Evolutionary conservation across 2,797 vertebrate species (phyloP).

Genomic region (Gobio occitaniae): DNA sequence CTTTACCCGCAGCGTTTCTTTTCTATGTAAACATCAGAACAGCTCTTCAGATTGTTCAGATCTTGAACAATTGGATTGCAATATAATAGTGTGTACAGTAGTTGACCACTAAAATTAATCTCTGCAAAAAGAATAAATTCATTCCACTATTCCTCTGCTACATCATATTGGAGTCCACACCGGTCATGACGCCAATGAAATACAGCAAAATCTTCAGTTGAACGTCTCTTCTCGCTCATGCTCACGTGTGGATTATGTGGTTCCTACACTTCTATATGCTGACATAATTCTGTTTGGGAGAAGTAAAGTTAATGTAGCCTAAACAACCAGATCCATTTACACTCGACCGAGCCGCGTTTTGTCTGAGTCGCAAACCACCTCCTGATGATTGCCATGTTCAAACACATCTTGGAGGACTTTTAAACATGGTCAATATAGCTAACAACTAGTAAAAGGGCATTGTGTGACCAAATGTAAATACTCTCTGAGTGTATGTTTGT

Average conservation of each 20-base stretch:
- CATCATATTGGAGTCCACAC: neutral
- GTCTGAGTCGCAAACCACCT: neutral
- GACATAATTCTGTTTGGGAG: neutral
- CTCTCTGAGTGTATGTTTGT: neutral
- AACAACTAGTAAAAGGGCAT: neutral
- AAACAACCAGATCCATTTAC: neutral
- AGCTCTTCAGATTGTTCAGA: no score
- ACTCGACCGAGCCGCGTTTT: neutral
- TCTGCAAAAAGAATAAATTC: neutral
- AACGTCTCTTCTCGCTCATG: neutral
- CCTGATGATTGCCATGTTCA: neutral
- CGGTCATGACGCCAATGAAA: neutral
- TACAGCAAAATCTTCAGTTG: neutral
- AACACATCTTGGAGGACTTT: neutral
- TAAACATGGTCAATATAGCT: neutral
- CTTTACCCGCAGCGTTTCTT: no score
- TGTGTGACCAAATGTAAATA: neutral
- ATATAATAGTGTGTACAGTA: neutral
- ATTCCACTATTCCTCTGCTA: neutral
- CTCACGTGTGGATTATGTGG: no score
- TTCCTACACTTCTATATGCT: neutral
- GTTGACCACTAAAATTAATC: neutral
- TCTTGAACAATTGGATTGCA: neutral
- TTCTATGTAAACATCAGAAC: no score
- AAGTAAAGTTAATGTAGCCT: neutral